Percentiles rank a stretch among this genome's conserved stretches.
phyloP scores from a whole-genome alignment of 1,140 invertebrate species.

The Homarus americanus region DNA sequence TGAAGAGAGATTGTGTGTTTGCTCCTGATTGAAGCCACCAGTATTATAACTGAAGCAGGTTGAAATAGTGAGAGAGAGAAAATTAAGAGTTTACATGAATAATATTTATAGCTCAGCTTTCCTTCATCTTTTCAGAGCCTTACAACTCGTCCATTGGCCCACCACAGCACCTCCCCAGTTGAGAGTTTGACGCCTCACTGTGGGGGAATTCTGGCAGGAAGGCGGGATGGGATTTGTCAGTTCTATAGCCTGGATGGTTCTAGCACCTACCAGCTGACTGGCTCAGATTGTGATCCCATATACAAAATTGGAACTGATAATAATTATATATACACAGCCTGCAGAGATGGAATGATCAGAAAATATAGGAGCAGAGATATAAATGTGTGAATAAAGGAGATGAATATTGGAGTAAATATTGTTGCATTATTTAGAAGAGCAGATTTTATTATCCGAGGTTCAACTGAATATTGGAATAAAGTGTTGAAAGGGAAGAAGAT shows the following conservation, averaged over 20 bases:
- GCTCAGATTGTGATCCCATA: slow-evolving; percentile 85
- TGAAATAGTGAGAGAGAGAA: too few species aligned
- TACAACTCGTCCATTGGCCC: slow-evolving; percentile 40
- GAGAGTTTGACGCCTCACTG: slow-evolving; percentile 77
- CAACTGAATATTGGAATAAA: too few species aligned
- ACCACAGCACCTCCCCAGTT: slow-evolving; percentile 76
- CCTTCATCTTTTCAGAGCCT: slow-evolving; percentile 7
- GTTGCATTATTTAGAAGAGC: too few species aligned
- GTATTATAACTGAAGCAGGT: too few species aligned
- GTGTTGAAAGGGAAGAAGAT: too few species aligned
- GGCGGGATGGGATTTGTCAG: slow-evolving; percentile 83
- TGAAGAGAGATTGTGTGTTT: too few species aligned
- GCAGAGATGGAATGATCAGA: slow-evolving; percentile 81
- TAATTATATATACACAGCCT: slow-evolving; percentile 81
- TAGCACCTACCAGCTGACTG: slow-evolving; percentile 82
- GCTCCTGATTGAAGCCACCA: too few species aligned
- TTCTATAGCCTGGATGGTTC: slow-evolving; percentile 78
- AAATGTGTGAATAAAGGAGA: neutral
- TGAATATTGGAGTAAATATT: too few species aligned
- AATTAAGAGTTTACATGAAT: too few species aligned
- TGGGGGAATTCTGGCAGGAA: slow-evolving; percentile 79
- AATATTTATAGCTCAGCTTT: too few species aligned
- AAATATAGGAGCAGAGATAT: slow-evolving; percentile 79
- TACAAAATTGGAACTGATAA: slow-evolving; percentile 81
- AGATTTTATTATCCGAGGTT: too few species aligned